Evolutionary conservation across 2,797 vertebrate genomes (phyloP).

Genomic region (Sebastes umbrosus): DNA sequence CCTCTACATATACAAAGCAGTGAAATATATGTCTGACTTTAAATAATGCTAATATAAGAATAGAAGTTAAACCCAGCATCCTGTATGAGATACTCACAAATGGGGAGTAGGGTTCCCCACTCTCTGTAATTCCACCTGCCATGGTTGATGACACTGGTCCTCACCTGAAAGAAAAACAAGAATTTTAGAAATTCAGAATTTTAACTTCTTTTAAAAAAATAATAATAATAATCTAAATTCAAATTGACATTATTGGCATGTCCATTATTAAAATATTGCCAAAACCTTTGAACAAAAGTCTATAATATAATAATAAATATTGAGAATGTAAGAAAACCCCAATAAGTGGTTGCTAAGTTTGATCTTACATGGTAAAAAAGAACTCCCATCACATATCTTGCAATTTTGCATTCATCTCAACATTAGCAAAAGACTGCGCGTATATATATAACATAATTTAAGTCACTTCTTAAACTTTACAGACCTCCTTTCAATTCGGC

Average conservation of each 20-base stretch:
- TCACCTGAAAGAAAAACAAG: constrained; percentile 45
- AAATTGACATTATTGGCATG: not conserved
- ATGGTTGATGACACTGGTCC: constrained; percentile 68
- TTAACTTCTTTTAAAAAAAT: not conserved
- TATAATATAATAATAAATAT: not conserved
- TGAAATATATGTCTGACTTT: not conserved
- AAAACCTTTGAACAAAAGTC: not conserved
- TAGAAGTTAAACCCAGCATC: not conserved
- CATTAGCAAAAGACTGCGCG: fast-evolving
- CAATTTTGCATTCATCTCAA: not conserved
- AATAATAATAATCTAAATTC: not conserved
- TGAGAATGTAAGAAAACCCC: not conserved
- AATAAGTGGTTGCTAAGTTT: not conserved
- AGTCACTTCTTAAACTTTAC: not conserved
- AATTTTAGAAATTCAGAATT: too few species aligned
- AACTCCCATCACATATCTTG: not conserved
- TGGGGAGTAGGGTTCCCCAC: constrained; percentile 94
- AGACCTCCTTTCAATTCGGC: not conserved
- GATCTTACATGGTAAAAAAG: not conserved
- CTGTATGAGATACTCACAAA: constrained; percentile 87
- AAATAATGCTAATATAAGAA: not conserved
- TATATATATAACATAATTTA: fast-evolving
- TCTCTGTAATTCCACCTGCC: constrained; percentile 95
- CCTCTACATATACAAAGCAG: not conserved
- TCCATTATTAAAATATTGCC: not conserved